phyloP scores from a whole-genome alignment of 2,888 invertebrate species.

The Callinectes sapidus region DNA sequence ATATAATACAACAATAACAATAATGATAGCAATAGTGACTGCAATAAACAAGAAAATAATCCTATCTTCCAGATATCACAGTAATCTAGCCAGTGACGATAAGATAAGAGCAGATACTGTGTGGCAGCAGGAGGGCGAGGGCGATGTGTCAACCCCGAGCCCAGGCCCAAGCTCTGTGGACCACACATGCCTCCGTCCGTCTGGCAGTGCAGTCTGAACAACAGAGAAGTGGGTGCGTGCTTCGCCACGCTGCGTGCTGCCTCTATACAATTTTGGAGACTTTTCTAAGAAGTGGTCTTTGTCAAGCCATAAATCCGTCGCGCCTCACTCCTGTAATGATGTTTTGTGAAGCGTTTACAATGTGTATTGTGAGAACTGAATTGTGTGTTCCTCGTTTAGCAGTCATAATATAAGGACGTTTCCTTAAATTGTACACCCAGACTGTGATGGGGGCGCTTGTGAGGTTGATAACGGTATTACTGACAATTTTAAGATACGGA shows the following conservation, averaged over 20 bases:
- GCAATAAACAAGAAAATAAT: neutral
- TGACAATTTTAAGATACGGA: neutral
- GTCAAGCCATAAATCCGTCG: neutral
- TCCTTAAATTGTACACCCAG: neutral
- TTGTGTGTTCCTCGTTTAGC: neutral
- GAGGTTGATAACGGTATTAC: neutral
- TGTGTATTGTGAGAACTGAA: neutral
- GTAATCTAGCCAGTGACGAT: neutral
- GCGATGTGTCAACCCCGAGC: too few relatives aligned
- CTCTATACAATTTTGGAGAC: neutral
- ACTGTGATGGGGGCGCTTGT: neutral
- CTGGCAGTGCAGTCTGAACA: neutral
- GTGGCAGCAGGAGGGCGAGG: neutral
- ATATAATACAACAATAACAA: too few relatives aligned
- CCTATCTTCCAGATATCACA: constrained; percentile 5
- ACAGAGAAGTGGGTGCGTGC: neutral
- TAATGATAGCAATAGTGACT: too few relatives aligned
- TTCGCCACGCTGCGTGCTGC: neutral
- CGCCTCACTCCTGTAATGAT: neutral
- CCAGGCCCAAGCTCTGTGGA: too few relatives aligned
- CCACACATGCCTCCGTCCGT: too few relatives aligned
- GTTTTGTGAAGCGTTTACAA: neutral
- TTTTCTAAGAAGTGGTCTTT: neutral
- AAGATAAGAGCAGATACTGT: constrained; percentile 4
- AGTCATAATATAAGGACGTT: neutral